Base-by-base conservation (phyloP, 2,888 invertebrate genomes). In the Thymelicus acteon region DNA sequence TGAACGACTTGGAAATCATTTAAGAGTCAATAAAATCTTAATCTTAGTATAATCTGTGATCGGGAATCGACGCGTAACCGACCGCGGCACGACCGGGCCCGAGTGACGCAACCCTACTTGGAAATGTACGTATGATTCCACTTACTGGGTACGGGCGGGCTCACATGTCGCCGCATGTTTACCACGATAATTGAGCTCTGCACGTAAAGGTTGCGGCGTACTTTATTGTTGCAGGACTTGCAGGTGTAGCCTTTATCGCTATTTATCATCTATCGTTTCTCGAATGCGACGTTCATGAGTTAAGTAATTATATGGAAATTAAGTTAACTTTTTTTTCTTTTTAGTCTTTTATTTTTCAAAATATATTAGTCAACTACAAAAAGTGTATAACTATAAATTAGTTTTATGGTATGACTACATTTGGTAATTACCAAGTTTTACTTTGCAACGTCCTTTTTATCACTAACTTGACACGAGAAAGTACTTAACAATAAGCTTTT, bases 71-170 rank as follows among this genome's bases (percentile, higher is more conserved):
- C 63, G 44, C 54, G 31, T 61, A 71, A 75, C 78, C 79, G 72
- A 71, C 48, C 72, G 64, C 67, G 74, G 83, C 82, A 81, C 74
- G 78, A 75, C 79, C 82, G 82, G 79, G 77, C 77, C 78, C 76
- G 74, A 61, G 84, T 90, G 91, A 91, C 86, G 89, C 85, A 82
- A 84, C 88, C 89, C 82, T 93, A 93, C 93, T 93, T 88, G 93
- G 93, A 93, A 93, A 91, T 82, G 86, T 91, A 92, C 91, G 91
- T 92, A 89, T 85, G 83, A 89, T 93, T 93, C 93, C 92, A 92
- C 93, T 93, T 92, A 93, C 86, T 88, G 78, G 62, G 8, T 76
- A 73, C 78, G 60, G 68, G 65, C 8, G 15, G 82, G 90, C 63
- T 90, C 79, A 93, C 90, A 92, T 92, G 91, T 52, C 77, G 82